Base-by-base conservation (phyloP, 2,113 vertebrate species). In the Hoplias malabaricus region DNA sequence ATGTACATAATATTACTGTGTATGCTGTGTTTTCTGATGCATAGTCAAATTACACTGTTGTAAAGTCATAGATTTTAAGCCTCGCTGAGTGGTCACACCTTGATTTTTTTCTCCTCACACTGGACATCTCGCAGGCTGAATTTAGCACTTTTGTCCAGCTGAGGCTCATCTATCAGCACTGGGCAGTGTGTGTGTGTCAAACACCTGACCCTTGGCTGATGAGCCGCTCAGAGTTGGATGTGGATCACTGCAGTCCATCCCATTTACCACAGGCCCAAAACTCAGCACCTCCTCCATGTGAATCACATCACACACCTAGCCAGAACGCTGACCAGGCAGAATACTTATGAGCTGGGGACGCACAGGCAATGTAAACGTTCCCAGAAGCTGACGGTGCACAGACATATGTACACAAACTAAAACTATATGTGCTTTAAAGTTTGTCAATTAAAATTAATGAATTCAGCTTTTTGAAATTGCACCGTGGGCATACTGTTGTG, bases 241-340 rank as follows among this genome's bases (percentile, higher is more conserved):
- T 57, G 66, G 69, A 80, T 82, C 83, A 57, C 50, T 29, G 29
- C 23, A 5, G 62, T 50, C 63, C 38, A 11, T 48, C 50, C 77
- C 69, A 43, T 19, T 2, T 19, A 65, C 77, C 77, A 43, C 31
- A 0, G 34, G 59, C 69, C 59, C 43, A 72, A 43, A n/a, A 42
- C 57, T 70, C 56, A 36, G 50, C 50, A 29, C 25, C 34, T 42
- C 63, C 25, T 11, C 59, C 40, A 75, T 27, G 69, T 78, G 67
- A 78, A 71, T 78, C 66, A 78, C 43, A 31, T 12, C 36, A 43
- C 36, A 59, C 12, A 4, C 36, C 19, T 9, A 27, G 53, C 9
- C 53, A 56, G 48, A 75, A 29, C 69, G 75, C 78, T 80, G 78
- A 84, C 80, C 21, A 19, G 68, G 68, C 69, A 76, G 21, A 75